Evolutionary conservation across 2,888 invertebrate genomes (phyloP), one percentile per base, ranked within the genome.

Genomic region (Amiota mariae): DNA sequence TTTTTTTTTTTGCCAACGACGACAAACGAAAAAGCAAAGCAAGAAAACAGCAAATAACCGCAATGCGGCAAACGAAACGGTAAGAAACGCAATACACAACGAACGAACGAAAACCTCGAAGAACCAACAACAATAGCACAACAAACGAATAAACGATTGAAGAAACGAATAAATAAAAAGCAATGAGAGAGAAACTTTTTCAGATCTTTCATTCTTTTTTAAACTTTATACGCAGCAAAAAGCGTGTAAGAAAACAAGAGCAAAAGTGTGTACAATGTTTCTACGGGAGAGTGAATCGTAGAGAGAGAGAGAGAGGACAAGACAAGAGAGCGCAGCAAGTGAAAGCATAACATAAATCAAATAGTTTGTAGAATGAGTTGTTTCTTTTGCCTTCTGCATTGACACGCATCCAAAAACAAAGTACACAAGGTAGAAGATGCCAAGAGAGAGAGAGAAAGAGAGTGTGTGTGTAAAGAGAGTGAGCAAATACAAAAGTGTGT

Each of bases 41-140:
- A 79, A 80, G 80, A 79, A 80, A 84, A 85, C 84, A 82, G 84
- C 82, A 80, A 85, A 90, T 89, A 90, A 89, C 90, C 90, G 90
- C 90, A 90, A 88, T 90, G 90, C 90, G 90, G 90, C 89, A 90
- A 90, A 87, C 87, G 87, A 88, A 88, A 88, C 88, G 89, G 88
- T 87, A 49, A 80, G 74, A 84, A 85, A 86, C n/a, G 85, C 83
- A 83, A 86, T 82, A 89, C 87, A 89, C 2, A 47, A 24, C 87
- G 24, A 24, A 24, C 24, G 24, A 24, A 24, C 24, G 85, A 87
- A 85, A 85, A 88, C 87, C 87, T 88, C 84, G 88, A 88, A 87
- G 88, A 87, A 81, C 74, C 74, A 63, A 76, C 73, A 75, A 78
- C 59, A 74, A 72, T 72, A 74, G 70, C 13, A 61, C 24, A 46